Evolutionary conservation across 2,113 vertebrate species (phyloP).

Genomic region (Cyanistes caeruleus): DNA sequence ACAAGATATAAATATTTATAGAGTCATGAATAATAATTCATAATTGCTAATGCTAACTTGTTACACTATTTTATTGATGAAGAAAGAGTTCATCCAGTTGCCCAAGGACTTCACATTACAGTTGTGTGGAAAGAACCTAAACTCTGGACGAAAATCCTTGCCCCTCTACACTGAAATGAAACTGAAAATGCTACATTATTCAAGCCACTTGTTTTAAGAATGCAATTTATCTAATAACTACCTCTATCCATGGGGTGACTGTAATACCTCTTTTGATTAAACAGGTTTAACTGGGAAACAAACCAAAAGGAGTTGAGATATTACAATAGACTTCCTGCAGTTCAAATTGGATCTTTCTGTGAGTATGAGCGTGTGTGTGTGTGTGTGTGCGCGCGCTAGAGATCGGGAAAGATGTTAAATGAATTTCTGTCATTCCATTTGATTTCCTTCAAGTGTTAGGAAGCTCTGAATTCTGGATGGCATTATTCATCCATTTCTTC

Average conservation of each 20-base stretch:
- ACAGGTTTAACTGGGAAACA: not conserved
- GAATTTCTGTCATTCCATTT: not conserved
- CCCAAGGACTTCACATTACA: not conserved
- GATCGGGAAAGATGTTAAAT: not conserved
- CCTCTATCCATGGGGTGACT: not conserved
- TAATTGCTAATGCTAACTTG: not conserved
- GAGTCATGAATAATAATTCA: too few species aligned
- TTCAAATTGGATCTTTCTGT: not conserved
- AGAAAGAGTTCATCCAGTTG: not conserved
- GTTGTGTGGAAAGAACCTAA: not conserved
- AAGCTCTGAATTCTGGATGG: not conserved
- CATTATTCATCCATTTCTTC: not conserved
- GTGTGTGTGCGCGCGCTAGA: accelerated
- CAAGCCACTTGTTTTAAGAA: not conserved
- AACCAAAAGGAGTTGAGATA: not conserved
- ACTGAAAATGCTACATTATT: not conserved
- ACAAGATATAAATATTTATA: not conserved
- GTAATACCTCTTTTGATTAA: not conserved
- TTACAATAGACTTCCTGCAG: not conserved
- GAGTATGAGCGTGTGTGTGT: accelerated
- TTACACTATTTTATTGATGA: not conserved
- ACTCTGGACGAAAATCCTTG: not conserved
- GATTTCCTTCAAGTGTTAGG: not conserved
- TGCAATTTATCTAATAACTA: not conserved
- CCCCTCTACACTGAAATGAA: not conserved